Percentiles rank a stretch among this genome's conserved stretches.
These are phyloP conservation scores for Garrulus glandarius DNA, from an alignment of 2,797 vertebrate genomes.

Conservation along the genomic window DNA sequence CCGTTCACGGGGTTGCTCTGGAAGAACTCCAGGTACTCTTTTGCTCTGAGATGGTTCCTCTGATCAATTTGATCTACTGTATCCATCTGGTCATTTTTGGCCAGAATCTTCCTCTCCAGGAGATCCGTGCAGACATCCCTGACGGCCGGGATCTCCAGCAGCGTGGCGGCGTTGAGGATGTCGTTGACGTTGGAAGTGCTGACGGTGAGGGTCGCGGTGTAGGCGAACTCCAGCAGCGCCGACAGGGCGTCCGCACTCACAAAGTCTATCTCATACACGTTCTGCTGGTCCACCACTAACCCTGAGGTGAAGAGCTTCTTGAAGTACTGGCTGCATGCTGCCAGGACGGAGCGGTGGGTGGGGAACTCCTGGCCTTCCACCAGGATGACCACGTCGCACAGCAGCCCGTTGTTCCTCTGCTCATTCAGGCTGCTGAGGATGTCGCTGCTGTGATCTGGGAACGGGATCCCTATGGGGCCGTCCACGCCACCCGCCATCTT, in stretches of 20 bases:
- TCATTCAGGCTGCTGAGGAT: slow-evolving; percentile 93
- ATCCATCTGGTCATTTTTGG: slow-evolving; percentile 76
- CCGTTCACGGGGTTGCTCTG: slow-evolving; percentile 93
- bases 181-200: slow-evolving; percentile 91
- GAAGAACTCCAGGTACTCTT: slow-evolving; percentile 97
- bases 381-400: slow-evolving; percentile 95
- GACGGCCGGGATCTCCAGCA: slow-evolving; percentile 93
- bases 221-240: slow-evolving; percentile 96
- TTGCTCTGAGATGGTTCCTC: slow-evolving; percentile 89
- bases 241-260: slow-evolving; percentile 90
- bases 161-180: slow-evolving; percentile 90
- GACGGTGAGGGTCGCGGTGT: slow-evolving; percentile 95
- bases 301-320: slow-evolving; percentile 98
- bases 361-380: slow-evolving; percentile 92
- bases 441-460: slow-evolving; percentile 96
- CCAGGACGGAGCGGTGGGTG: slow-evolving; percentile 97
- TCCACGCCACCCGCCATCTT: slow-evolving; percentile 86
- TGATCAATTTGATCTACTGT: slow-evolving; percentile 82
- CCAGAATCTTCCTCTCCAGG: slow-evolving; percentile 86
- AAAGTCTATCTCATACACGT: slow-evolving; percentile 94
- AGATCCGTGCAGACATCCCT: slow-evolving; percentile 96
- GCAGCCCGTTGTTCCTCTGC: slow-evolving; percentile 90
- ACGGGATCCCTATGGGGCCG: slow-evolving; percentile 96
- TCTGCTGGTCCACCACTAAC: slow-evolving; percentile 91
- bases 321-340: slow-evolving; percentile 96